Evolutionary conservation across 2,797 vertebrate species (phyloP), one percentile per base, ranked within the genome.

Genomic region (Leptoclinus maculatus): DNA sequence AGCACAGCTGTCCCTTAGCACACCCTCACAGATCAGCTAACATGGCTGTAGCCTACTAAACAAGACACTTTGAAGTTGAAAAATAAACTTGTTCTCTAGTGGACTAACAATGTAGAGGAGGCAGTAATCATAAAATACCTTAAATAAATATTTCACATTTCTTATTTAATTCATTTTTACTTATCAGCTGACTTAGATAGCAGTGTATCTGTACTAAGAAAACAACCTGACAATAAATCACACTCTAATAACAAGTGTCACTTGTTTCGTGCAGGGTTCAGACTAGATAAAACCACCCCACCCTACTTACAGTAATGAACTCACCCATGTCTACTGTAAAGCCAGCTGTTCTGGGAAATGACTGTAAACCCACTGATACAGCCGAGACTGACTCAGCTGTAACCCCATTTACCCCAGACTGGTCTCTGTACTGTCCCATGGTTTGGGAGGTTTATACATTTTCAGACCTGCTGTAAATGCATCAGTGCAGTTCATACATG

Each of bases 391-490:
- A 84, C 71, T 83, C 83, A 73, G 68, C 81, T 43, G 11, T 67
- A 45, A 60, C 63, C 56, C 67, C 38, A 5, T 59, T 78, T 68
- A 59, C 27, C 70, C 72, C 43, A 23, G 32, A 14, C 79, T 81
- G 83, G 84, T 84, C 66, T 78, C 59, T 84, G 90, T 79, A 85
- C 83, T 79, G 74, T 34, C 89, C 87, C 89, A 10, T 74, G 88
- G 88, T 91, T 82, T 84, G 32, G 53, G 47, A 78, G 41, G 70
- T 68, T 80, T 25, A 21, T 13, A 6, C 3, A 4, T 53, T 63
- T 60, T 60, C 39, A 64, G 32, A 71, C 19, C 2, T 65, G 51
- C 21, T 32, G 11, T 71, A 23, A 66, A 78, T 25, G 73, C 64
- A 60, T 80, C 19, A 65, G 5, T 68, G 49, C 64, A 17, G 47